Evolutionary conservation across 2,797 vertebrate genomes (phyloP).

Genomic region (Miopithecus talapoin): DNA sequence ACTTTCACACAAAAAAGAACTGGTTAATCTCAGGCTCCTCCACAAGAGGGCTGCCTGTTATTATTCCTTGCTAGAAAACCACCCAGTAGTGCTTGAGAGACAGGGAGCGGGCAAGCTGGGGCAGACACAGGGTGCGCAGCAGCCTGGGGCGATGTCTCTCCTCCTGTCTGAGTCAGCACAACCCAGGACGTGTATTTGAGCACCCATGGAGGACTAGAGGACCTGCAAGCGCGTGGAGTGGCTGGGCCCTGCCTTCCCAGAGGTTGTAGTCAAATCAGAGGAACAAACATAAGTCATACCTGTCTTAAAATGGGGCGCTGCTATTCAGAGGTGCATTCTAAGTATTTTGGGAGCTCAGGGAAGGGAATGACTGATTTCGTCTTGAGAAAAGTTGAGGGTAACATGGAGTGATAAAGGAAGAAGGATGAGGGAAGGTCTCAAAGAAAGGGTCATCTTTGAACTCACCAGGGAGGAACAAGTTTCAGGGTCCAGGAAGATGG

Average conservation of each 20-base stretch:
- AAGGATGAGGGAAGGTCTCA: neutral
- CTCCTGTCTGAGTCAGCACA: neutral
- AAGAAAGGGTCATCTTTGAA: neutral
- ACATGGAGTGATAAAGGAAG: neutral
- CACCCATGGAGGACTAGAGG: accelerated
- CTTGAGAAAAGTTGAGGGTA: neutral
- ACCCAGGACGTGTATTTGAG: neutral
- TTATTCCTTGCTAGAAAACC: neutral
- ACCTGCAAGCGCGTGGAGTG: neutral
- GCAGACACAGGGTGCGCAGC: neutral
- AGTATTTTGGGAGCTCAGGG: neutral
- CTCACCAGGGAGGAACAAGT: neutral
- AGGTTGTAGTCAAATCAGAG: neutral
- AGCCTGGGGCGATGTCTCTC: accelerated
- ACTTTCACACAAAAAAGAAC: neutral
- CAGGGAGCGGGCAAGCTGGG: no score
- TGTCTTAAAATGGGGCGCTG: no score
- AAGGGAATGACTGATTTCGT: neutral
- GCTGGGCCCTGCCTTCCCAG: neutral
- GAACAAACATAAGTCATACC: neutral
- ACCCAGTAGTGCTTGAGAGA: neutral
- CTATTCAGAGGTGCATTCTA: accelerated
- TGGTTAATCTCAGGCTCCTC: neutral
- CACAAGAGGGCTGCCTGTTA: conserved; percentile 24
- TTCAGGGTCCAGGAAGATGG: neutral